Evolutionary conservation across 2,797 vertebrate genomes (phyloP).

Genomic region (Bufotes viridis): DNA sequence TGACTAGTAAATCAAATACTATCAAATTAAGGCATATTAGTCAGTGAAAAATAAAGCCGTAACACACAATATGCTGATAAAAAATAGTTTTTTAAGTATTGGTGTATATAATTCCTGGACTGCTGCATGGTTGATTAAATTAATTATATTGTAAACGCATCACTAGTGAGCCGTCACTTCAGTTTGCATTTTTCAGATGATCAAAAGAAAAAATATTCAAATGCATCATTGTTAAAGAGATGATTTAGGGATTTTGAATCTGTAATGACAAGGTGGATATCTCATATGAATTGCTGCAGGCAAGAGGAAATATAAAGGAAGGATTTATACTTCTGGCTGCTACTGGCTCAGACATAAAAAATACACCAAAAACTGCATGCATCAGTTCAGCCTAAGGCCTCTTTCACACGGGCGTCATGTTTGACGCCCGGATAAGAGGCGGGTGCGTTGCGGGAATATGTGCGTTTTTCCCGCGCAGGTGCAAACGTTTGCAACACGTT

Average conservation of each 20-base stretch:
- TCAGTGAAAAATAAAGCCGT: background rate
- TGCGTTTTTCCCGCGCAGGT: too few relatives aligned
- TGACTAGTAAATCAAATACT: background rate
- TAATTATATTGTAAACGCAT: background rate
- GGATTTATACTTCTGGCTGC: too few relatives aligned
- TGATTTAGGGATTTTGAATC: background rate
- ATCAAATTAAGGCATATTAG: too few relatives aligned
- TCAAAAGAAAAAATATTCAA: background rate
- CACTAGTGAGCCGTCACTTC: background rate
- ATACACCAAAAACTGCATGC: too few relatives aligned
- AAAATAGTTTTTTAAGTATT: background rate
- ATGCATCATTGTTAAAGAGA: background rate
- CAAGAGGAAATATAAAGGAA: too few relatives aligned
- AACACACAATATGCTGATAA: background rate
- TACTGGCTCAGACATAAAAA: too few relatives aligned
- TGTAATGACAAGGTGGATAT: background rate
- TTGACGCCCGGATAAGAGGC: too few relatives aligned
- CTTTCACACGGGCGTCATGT: too few relatives aligned
- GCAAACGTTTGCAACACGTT: too few relatives aligned
- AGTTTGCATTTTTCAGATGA: background rate
- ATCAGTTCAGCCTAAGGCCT: too few relatives aligned
- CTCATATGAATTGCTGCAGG: background rate
- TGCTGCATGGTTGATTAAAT: background rate
- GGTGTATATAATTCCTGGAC: background rate
- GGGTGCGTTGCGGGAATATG: too few relatives aligned